Evolutionary conservation across 2,113 vertebrate species (phyloP), one percentile per base, ranked within the genome.

Genomic region (Scomber colias): DNA sequence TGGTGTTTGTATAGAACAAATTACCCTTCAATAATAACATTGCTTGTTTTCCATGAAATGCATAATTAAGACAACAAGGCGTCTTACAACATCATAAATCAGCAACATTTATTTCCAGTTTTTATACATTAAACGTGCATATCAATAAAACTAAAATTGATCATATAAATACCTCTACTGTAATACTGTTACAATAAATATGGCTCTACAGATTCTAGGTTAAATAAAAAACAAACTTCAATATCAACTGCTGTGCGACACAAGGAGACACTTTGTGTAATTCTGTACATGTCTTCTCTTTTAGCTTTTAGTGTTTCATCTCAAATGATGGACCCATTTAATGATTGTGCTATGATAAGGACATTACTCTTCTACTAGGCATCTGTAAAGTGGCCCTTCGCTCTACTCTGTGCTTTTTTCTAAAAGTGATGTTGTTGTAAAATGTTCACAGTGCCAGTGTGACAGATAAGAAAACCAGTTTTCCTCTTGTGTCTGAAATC

Each of bases 81-180:
- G 4, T 81, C 13, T 66, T n/a, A 60, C 48, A 63, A 64, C 71
- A 79, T 90, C 72, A 91, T 85, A 90, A 94, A 92, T 85, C 44
- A 73, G 54, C 81, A 86, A 94, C 87, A 89, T 92, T 86, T 93
- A 93, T 93, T 94, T 89, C 68, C 88, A 93, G 84, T 89, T 87
- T 90, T 90, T 87, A 78, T 87, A 90, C 90, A 94, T 89, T 91
- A 91, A 94, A 85, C 90, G 88, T 88, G 88, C 92, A 88, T 89
- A 88, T 86, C 88, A 84, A 92, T 87, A 84, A 90, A 93, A 91
- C 31, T 81, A 72, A 91, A 92, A 80, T 75, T 48, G 66, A 72
- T 88, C 81, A 91, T 92, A 92, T 82, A 91, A 90, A 92, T 87
- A 91, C 78, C 73, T 90, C 68, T 87, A 90, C 83, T 79, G 59